These are phyloP conservation scores for Calameuta idolon DNA, from an alignment of 2,888 invertebrate species.

Conservation along the genomic window DNA sequence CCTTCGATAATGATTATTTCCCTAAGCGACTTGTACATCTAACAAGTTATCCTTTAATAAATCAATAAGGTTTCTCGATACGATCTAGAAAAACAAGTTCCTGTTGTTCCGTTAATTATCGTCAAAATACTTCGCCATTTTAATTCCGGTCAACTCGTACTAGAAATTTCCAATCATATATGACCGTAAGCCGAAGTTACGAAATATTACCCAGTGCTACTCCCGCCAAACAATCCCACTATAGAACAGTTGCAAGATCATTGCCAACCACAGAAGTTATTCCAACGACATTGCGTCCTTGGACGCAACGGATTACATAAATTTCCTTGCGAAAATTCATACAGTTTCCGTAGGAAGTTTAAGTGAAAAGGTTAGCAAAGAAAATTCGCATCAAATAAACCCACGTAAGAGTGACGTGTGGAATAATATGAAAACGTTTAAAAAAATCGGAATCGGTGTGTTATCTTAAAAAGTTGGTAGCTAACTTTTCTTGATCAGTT, in stretches of 20 bases:
- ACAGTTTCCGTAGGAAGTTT: neutral
- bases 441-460: neutral
- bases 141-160: neutral
- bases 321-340: neutral
- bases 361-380: neutral
- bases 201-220: constrained; percentile 7
- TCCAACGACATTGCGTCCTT: neutral
- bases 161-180: neutral
- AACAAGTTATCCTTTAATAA: neutral
- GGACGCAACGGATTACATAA: neutral
- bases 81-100: neutral
- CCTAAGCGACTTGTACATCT: neutral
- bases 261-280: neutral
- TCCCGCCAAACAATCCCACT: constrained; percentile 13
- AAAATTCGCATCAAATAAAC: neutral
- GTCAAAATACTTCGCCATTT: neutral
- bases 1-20: neutral
- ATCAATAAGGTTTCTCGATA: neutral
- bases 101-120: neutral
- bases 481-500: neutral
- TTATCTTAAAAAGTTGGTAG: neutral
- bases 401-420: neutral
- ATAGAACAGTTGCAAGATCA: neutral
- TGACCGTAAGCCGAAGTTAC: constrained; percentile 1
- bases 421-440: neutral